Evolutionary conservation across 2,888 invertebrate species (phyloP), one percentile per base, ranked within the genome.

Genomic region (Drosophila stalkeri): DNA sequence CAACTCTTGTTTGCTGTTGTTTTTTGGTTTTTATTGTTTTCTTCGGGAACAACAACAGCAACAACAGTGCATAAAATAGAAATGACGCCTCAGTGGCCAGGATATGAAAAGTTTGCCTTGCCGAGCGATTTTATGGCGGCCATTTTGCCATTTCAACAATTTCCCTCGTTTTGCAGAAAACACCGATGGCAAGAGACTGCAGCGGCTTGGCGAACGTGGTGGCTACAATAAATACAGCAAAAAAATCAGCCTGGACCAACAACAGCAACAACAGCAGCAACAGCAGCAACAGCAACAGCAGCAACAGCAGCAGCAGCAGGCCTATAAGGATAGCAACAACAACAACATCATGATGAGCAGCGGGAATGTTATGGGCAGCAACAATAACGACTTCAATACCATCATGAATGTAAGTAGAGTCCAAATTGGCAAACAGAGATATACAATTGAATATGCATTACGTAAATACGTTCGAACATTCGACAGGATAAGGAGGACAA

Each of bases 191-290:
- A 93, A 94, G 71, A 95, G 95, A 91, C 94, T 95, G 91, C 94
- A 95, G 90, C 94, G 95, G 46, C 94, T 95, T 81, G 93, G 94
- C 16, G 95, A 95, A 83, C 93, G 95, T 57, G 94, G 94, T 88
- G 94, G 85, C 70, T 95, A 83, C 60, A 73, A 60, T 64, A 96
- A 95, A 92, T 95, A 95, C 92, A 95, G 74, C 75, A 85, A 95
- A 92, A 94, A 95, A 72, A 95, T 95, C 23, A 92, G 31, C 62
- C 64, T 95, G 75, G 94, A 95, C 84, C 94, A 89, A 68, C 86
- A 91, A 66, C 84, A 91, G 70, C 84, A 91, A 56, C 82, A 89
- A 75, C 85, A 90, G 65, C 82, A 84, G 51, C 87, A 91, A 60
- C 86, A 91, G 55, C 81, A 87, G 39, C 80, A 86, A 39, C 85